phyloP scores from a whole-genome alignment of 1,140 invertebrate genomes.

The Papilio polyxenes region DNA sequence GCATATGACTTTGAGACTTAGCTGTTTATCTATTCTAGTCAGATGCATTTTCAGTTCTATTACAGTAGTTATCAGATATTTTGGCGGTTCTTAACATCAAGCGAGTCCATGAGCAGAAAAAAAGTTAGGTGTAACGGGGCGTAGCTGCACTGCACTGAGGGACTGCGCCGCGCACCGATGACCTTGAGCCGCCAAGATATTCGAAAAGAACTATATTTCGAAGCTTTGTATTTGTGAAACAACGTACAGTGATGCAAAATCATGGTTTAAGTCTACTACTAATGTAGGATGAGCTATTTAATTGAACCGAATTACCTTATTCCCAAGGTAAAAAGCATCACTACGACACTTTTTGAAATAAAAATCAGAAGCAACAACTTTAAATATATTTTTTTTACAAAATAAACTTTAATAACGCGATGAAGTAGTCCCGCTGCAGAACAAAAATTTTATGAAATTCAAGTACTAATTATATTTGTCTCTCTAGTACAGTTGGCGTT shows the following conservation, averaged over 20 bases:
- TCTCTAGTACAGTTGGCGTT: neutral
- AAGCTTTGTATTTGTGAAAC: too few species aligned
- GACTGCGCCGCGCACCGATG: too few species aligned
- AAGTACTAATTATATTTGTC: neutral
- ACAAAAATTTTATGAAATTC: neutral
- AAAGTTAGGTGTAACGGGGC: neutral
- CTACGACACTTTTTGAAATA: neutral
- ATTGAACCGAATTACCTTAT: too few species aligned
- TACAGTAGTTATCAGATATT: neutral
- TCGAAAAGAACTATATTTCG: too few species aligned
- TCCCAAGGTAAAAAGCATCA: neutral
- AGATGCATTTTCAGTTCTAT: neutral
- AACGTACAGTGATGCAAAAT: too few species aligned
- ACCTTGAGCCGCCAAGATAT: too few species aligned
- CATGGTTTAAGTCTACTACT: too few species aligned
- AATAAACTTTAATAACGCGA: neutral
- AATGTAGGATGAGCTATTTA: too few species aligned
- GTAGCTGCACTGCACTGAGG: too few species aligned
- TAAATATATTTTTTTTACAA: too few species aligned
- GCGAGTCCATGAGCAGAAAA: too few species aligned
- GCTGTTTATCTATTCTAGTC: neutral
- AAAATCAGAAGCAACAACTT: neutral
- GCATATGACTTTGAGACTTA: neutral
- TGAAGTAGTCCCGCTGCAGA: neutral
- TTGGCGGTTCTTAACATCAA: neutral